Evolutionary conservation across 2,888 invertebrate species (phyloP).

Genomic region (Amiota mariae): DNA sequence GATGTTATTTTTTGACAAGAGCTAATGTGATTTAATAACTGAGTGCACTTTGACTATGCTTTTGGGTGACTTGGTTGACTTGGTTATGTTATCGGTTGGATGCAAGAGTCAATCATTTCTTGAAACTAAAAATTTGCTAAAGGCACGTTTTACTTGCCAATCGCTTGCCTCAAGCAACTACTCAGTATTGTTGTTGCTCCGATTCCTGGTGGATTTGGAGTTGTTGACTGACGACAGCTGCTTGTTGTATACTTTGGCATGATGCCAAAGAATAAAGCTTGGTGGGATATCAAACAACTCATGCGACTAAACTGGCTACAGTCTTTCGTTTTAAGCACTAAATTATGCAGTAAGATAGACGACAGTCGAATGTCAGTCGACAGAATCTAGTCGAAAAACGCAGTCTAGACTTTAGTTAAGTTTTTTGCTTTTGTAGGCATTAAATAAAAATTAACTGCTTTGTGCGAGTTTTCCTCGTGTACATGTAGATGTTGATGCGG

Average conservation of each 20-base stretch:
- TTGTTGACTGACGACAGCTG: constrained; percentile 5
- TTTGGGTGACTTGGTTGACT: too few relatives aligned
- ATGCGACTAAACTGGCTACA: background rate
- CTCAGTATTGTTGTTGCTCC: too few relatives aligned
- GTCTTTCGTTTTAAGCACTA: constrained; percentile 13
- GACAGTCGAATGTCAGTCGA: background rate
- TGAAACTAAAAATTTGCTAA: constrained; percentile 13
- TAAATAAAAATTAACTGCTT: constrained; percentile 20
- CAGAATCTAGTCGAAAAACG: background rate
- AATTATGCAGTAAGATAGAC: constrained; percentile 11
- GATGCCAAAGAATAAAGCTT: background rate
- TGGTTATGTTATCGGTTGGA: background rate
- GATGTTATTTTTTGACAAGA: constrained; percentile 14
- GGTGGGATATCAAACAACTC: background rate
- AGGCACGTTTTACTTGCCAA: too few relatives aligned
- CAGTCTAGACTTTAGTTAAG: constrained; percentile 13
- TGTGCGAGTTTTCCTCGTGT: too few relatives aligned
- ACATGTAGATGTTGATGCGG: too few relatives aligned
- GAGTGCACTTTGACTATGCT: constrained; percentile 11
- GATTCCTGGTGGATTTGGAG: too few relatives aligned
- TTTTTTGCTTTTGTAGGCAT: constrained; percentile 1
- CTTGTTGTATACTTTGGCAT: constrained; percentile 17
- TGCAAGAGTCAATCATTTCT: constrained; percentile 20
- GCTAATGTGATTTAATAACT: constrained; percentile 19
- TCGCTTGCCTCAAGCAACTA: too few relatives aligned